Percentiles rank a stretch among this genome's conserved stretches.
Conservation (phyloP, 1,140 invertebrate genomes). For the Phthorimaea operculella region DNA sequence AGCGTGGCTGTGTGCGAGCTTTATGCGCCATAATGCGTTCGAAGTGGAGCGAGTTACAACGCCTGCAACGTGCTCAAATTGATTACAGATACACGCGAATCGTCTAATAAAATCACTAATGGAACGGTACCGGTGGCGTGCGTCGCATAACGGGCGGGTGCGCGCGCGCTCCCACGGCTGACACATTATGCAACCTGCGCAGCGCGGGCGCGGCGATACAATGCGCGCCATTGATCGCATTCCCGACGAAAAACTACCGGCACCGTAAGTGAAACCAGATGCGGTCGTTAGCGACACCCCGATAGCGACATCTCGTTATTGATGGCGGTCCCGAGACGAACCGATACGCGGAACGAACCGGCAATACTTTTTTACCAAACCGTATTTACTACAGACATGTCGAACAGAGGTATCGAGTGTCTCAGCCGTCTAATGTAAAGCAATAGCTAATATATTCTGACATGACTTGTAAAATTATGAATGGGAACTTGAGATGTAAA, state of each 20-base stretch:
- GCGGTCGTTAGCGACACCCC: constrained; percentile 22
- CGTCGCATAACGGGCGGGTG: constrained; percentile 56
- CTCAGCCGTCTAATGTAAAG: too few species aligned
- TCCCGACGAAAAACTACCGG: constrained; percentile 35
- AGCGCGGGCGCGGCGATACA: constrained; percentile 32
- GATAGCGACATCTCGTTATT: not conserved
- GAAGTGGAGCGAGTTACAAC: constrained; percentile 42
- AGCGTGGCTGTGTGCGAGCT: constrained; percentile 36
- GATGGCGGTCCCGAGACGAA: not conserved
- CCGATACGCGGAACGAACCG: not conserved
- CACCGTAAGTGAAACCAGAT: constrained; percentile 46
- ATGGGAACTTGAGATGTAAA: too few species aligned
- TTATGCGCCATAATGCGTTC: constrained; percentile 42
- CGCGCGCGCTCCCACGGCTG: constrained; percentile 48
- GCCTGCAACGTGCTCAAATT: constrained; percentile 47
- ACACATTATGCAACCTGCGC: constrained; percentile 57
- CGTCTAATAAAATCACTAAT: constrained; percentile 65
- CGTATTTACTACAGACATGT: too few species aligned
- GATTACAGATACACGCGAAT: constrained; percentile 63
- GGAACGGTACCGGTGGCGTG: constrained; percentile 63
- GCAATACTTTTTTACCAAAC: too few species aligned
- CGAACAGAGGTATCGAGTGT: too few species aligned
- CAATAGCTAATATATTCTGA: too few species aligned
- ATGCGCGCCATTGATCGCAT: constrained; percentile 43
- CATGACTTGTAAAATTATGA: too few species aligned